Evolutionary conservation across 2,888 invertebrate genomes (phyloP), one percentile per base, ranked within the genome.

Genomic region (Pseudanteris insignis): DNA sequence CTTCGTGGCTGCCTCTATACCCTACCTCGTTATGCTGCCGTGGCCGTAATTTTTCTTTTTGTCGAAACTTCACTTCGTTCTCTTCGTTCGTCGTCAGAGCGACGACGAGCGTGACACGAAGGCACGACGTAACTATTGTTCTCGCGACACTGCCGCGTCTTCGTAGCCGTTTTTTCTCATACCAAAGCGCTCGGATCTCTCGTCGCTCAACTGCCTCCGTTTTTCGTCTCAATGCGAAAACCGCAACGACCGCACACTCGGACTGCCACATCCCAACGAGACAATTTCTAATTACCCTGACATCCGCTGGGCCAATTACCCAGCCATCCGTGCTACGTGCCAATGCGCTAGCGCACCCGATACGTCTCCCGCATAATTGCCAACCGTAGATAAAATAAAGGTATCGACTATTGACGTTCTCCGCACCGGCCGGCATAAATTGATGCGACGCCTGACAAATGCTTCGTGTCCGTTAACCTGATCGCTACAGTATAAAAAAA

Each of bases 51-150:
- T 30, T 36, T 51, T 44, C 46, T 53, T 33, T 55, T 44, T 41
- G 37, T 32, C 33, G 18, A 36, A 38, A 44, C 54, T 40, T 50
- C 37, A 43, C 51, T 54, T 51, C 46, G 29, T 55, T 51, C 44
- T 59, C 50, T 46, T 53, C 43, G n/a, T 18, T 24, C 53, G 25
- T 28, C 48, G 41, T 34, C 50, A 37, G 47, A n/a, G n/a, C n/a
- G n/a, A n/a, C n/a, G n/a, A n/a, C n/a, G 59, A 40, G 59, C 54
- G 47, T 63, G 55, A 59, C 63, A 59, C 37, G 59, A 55, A 63
- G 59, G 51, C 46, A 54, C 54, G 50, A 50, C 47, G 47, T 33
- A 21, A 36, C 47, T 25, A 36, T 63, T 58, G 63, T 63, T 44
- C 47, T 60, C 34, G 37, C 34, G 59, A 59, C 54, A 43, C 47